These are phyloP conservation scores for Chloebia gouldiae DNA, from an alignment of 2,113 vertebrate genomes.

Conservation along the genomic window DNA sequence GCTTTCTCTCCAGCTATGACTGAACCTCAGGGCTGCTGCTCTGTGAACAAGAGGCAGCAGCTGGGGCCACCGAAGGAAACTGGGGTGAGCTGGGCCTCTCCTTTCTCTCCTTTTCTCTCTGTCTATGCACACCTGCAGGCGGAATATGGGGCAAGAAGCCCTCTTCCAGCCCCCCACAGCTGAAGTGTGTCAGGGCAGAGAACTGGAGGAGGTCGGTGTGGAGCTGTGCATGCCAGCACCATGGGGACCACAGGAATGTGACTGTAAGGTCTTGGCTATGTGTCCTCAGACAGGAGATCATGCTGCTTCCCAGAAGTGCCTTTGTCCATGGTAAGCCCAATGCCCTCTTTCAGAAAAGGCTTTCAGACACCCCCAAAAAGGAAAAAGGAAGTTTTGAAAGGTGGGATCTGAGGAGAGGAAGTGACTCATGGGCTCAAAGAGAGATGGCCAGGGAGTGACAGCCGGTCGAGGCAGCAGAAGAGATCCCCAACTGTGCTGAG, in stretches of 20 bases:
- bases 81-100: background rate
- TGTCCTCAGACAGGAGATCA: background rate
- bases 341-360: background rate
- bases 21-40: background rate
- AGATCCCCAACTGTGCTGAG: conserved; percentile 29
- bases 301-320: background rate
- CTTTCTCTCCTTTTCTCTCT: background rate
- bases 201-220: accelerated
- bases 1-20: background rate
- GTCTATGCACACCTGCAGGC: background rate
- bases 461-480: background rate
- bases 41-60: background rate
- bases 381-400: conserved; percentile 69
- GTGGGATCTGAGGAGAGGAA: conserved; percentile 48
- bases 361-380: background rate
- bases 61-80: accelerated
- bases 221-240: accelerated
- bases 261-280: background rate
- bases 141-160: background rate
- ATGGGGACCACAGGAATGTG: accelerated
- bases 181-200: background rate
- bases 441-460: conserved; percentile 11
- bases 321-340: background rate
- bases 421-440: conserved; percentile 57
- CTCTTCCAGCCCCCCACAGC: background rate